phyloP scores from a whole-genome alignment of 1,140 invertebrate species.

The Tetramorium parvispinum region DNA sequence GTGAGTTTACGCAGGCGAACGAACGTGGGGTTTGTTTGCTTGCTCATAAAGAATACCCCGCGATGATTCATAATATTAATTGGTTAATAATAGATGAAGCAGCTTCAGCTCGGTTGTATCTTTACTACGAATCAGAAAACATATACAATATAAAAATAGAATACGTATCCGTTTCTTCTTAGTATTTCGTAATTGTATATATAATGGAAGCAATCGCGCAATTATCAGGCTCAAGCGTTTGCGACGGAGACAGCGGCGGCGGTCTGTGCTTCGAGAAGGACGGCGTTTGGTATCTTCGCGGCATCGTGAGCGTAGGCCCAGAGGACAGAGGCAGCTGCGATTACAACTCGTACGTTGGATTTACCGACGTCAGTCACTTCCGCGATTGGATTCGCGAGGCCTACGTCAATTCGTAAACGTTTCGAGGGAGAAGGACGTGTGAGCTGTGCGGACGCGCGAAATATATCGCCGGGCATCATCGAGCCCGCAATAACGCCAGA shows the following conservation, averaged over 20 bases:
- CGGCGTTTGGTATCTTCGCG: constrained; percentile 75
- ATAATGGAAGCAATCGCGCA: not conserved
- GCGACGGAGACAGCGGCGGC: constrained; percentile 78
- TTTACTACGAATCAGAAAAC: not conserved
- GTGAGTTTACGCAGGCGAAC: constrained; percentile 54
- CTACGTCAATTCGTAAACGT: constrained; percentile 46
- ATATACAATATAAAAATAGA: not conserved
- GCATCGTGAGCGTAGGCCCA: constrained; percentile 77
- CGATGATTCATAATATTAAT: not conserved
- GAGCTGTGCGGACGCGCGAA: not conserved
- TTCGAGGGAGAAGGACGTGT: not conserved
- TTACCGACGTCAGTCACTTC: constrained; percentile 74
- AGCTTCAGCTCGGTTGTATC: not conserved
- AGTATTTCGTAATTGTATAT: not conserved
- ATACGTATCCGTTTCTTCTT: not conserved
- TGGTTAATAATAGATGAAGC: not conserved
- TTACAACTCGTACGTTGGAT: constrained; percentile 75
- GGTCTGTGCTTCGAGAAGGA: constrained; percentile 74
- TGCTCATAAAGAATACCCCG: not conserved
- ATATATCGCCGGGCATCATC: constrained; percentile 25
- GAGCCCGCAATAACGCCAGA: constrained; percentile 9
- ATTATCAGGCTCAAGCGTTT: constrained; percentile 73
- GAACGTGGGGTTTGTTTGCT: not conserved
- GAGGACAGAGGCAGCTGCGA: constrained; percentile 68
- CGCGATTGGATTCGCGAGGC: constrained; percentile 71